Base-by-base conservation (phyloP, 1,140 invertebrate genomes). In the Plodia interpunctella region DNA sequence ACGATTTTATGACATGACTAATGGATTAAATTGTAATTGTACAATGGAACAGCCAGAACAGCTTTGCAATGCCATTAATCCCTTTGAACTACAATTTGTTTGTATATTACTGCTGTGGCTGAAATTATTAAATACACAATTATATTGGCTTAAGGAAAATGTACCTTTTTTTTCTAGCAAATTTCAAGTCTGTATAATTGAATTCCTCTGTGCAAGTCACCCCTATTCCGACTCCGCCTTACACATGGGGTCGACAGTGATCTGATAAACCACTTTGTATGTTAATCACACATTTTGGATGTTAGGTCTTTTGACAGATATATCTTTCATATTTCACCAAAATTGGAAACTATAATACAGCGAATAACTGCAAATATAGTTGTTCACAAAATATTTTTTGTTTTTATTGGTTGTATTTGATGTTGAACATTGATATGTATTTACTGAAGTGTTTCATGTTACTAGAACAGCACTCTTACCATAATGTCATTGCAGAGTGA, bases 281-380 rank as follows among this genome's bases (percentile, higher is more conserved):
- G 58, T 74, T 74, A 73, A 64, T 65, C 57, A 66, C 67, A 74
- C 32, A 65, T 85, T 83, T 83, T 81, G 67, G 77, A 80, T 80
- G 66, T 60, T 81, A 76, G 65, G 74, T 79, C 73, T 82, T 76
- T 84, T 80, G 76, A 82, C 74, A 71, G 60, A 32, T 32, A 32
- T 76, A 78, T 65, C 72, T 77, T 75, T 78, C 66, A 59, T 69
- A 71, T 62, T 72, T 72, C 68, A 67, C 55, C 30, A 53, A 49
- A 52, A 63, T 57, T 59, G 57, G 56, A 61, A 38, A 65, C 51
- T 28, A 73, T 74, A 69, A 73, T 74, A 70, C 63, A 74, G 68
- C 62, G 63, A 73, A 68, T 58, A 62, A 57, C 38, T 61, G 59
- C 44, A 65, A n/a, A 57, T 61, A 18, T 65, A 63, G 28, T 28